Evolutionary conservation across 2,113 vertebrate genomes (phyloP).

Genomic region (Paralichthys olivaceus): DNA sequence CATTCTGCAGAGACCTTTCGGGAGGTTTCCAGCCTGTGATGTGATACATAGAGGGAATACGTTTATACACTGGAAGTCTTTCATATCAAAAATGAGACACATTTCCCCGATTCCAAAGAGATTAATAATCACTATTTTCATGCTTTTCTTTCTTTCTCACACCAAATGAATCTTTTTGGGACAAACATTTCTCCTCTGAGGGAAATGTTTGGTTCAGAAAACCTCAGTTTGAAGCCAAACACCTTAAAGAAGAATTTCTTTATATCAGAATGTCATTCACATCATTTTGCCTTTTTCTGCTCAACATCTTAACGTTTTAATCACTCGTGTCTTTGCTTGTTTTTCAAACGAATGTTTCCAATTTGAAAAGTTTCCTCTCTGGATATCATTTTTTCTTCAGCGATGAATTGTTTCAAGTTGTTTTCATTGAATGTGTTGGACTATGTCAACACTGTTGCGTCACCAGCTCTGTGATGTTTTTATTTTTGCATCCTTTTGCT

Average conservation of each 20-base stretch:
- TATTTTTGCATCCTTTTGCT: conserved; percentile 8
- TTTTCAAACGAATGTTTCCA: not conserved
- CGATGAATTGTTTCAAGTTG: not conserved
- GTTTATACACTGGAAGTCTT: too few species aligned
- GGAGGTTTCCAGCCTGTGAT: too few species aligned
- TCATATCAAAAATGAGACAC: too few species aligned
- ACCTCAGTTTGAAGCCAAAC: conserved; percentile 64
- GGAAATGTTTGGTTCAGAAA: conserved; percentile 49
- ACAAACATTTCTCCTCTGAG: conserved; percentile 46
- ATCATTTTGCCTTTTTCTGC: conserved; percentile 40
- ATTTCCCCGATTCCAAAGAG: conserved; percentile 1
- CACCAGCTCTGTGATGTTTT: conserved; percentile 26
- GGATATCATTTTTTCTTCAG: conserved; percentile 13
- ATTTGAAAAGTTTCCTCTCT: not conserved
- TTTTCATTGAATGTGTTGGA: conserved; percentile 9
- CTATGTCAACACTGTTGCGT: conserved; percentile 19
- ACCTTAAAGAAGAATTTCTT: conserved; percentile 15
- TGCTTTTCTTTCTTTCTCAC: conserved; percentile 43
- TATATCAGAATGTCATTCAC: not conserved
- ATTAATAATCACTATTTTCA: conserved; percentile 50
- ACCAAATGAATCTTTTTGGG: conserved; percentile 34
- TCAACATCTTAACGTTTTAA: conserved; percentile 19
- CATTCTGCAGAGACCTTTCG: not conserved
- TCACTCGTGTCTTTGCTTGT: not conserved
- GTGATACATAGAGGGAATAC: too few species aligned